Evolutionary conservation across 2,113 vertebrate species (phyloP).

Genomic region (Lutjanus erythropterus): DNA sequence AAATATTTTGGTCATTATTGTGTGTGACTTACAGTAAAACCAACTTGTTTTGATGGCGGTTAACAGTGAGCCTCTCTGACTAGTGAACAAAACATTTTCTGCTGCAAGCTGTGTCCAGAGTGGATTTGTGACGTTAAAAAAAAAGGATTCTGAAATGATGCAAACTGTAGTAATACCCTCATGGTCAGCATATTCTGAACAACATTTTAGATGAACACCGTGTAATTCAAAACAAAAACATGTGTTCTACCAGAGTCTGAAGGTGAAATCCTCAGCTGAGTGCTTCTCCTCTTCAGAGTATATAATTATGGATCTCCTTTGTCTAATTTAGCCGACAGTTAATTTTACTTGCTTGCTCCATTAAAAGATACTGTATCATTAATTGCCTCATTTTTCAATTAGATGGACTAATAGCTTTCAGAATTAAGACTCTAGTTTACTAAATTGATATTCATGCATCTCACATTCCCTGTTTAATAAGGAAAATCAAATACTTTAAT

Average conservation of each 20-base stretch:
- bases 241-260: not conserved
- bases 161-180: not conserved
- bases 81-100: too few relatives aligned
- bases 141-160: not conserved
- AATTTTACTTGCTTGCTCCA: slow-evolving; percentile 38
- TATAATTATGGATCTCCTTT: slow-evolving; percentile 27
- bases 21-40: not conserved
- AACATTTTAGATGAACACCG: not conserved
- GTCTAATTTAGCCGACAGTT: slow-evolving; percentile 46
- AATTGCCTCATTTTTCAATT: slow-evolving; percentile 54
- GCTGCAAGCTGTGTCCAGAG: not conserved
- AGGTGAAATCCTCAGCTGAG: slow-evolving; percentile 27
- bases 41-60: too few relatives aligned
- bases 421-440: slow-evolving; percentile 36
- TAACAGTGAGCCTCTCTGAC: too few relatives aligned
- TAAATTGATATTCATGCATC: slow-evolving; percentile 39
- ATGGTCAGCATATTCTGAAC: not conserved
- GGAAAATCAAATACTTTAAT: slow-evolving; percentile 8
- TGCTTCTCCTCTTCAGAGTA: slow-evolving; percentile 1
- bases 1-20: not conserved
- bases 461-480: slow-evolving; percentile 17
- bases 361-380: slow-evolving; percentile 40
- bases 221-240: not conserved
- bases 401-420: slow-evolving; percentile 47
- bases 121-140: not conserved